Evolutionary conservation across 2,888 invertebrate genomes (phyloP), one percentile per base, ranked within the genome.

Genomic region (Incurvaria masculella): DNA sequence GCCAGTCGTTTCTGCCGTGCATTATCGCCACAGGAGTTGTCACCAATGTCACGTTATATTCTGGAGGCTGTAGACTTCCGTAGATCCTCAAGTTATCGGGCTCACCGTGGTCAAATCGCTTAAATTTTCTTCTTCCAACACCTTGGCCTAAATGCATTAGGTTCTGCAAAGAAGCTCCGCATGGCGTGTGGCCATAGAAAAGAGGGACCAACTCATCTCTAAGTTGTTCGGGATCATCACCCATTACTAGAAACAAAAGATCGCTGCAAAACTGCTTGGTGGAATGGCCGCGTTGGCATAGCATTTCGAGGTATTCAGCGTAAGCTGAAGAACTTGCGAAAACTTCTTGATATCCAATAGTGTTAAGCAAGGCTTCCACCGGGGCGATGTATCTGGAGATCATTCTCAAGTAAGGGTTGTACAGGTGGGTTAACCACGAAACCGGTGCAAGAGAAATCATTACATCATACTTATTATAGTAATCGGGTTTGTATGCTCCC

Each of bases 391-490:
- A 61, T 61, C 20, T 54, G 59, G 58, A 65, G 67, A 47, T 66
- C 27, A 16, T 51, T 52, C 44, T 46, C 11, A 57, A 10, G 2
- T 62, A 54, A 2, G 64, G 62, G 47, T 59, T 57, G 2, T 52
- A 59, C 49, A 72, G 58, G 46, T 75, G 57, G 4, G 62, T 61
- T 51, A 79, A 60, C 54, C 66, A 81, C 14, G 78, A 78, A 1
- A 84, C 69, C 0, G 85, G 85, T 1, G 81, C 82, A 33, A 84
- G 59, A 16, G 80, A 76, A 43, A 80, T 67, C 49, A 80, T 73
- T 0, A 80, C 59, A 33, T 66, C 67, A 11, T 87, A 68, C 62
- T 84, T 85, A 1, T 67, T 57, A 57, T 85, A 85, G 57, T 84
- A 84, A 48, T 82, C 79, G 0, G 85, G 82, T 21, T 61, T 64